Evolutionary conservation across 2,888 invertebrate species (phyloP), one percentile per base, ranked within the genome.

Genomic region (Hyles lineata): DNA sequence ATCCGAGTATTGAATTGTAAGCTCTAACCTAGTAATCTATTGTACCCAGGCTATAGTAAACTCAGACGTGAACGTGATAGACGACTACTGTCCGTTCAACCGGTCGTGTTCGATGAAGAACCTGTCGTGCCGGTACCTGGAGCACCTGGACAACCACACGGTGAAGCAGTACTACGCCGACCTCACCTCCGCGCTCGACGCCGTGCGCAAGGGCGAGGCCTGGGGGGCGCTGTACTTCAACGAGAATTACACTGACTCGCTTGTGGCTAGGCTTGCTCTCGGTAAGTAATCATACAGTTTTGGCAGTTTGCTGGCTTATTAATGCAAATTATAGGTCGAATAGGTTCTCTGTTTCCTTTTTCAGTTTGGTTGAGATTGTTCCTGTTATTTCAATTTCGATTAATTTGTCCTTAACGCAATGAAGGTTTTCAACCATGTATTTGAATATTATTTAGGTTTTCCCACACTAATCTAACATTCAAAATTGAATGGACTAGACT

Each of bases 161-260:
- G 94, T 82, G 62, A 97, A 97, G 91, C 95, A 90, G 72, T 90
- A 96, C 91, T 98, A 97, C 91, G 92, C 95, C 19, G 95, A 96
- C 78, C 92, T 97, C 7, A 95, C 96, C 0, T 92, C 95, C 0
- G 98, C 98, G 0, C 92, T 96, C 74, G 89, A 95, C 50, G 97
- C 97, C 0, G 98, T 98, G 0, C 92, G 95, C 55, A 90, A 90
- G 2, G 99, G 98, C 0, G 95, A 97, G 32, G 97, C 97, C 0
- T 99, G 99, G 98, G 98, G 98, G 2, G 97, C 97, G 11, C 89
- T 99, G 8, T 97, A 97, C 86, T 98, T 99, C 84, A 97, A 98
- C 32, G 97, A 97, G 83, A 98, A 98, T 87, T 99, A 98, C 82
- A 98, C 98, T 0, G 97, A 97, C 77, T 97, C 98, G 0, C 95